phyloP scores from a whole-genome alignment of 2,888 invertebrate genomes.

The Cetonia aurata region DNA sequence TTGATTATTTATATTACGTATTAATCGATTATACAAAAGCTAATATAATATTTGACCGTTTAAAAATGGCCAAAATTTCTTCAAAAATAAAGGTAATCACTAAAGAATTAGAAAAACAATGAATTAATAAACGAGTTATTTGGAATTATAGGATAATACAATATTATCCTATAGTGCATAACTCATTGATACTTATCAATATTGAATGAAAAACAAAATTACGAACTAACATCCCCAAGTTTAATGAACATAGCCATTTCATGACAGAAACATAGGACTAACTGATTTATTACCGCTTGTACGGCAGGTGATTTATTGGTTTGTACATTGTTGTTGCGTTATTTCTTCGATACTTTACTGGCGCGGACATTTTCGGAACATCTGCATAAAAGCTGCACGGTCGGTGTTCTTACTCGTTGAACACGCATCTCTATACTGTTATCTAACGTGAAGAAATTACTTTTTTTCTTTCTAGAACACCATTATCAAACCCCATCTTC shows the following conservation, averaged over 20 bases:
- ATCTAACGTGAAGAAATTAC: slow-evolving; percentile 23
- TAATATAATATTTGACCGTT: too few species aligned
- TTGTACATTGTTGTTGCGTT: slow-evolving; percentile 36
- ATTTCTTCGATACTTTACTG: slow-evolving; percentile 13
- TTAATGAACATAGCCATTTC: slow-evolving; percentile 35
- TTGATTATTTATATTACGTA: too few species aligned
- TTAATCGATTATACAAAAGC: too few species aligned
- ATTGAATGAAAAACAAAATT: slow-evolving; percentile 9
- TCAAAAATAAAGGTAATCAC: too few species aligned
- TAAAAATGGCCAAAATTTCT: too few species aligned
- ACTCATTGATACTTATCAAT: too few species aligned
- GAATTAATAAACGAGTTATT: too few species aligned
- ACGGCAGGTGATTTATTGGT: slow-evolving; percentile 35
- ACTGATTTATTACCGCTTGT: slow-evolving; percentile 37
- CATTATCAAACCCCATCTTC: slow-evolving; percentile 21
- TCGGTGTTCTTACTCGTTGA: not conserved
- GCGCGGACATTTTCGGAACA: slow-evolving; percentile 31
- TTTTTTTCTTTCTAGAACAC: slow-evolving; percentile 1
- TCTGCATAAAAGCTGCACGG: slow-evolving; percentile 30
- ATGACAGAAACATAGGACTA: slow-evolving; percentile 28
- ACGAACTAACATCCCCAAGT: slow-evolving; percentile 13
- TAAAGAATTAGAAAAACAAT: too few species aligned
- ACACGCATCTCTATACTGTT: slow-evolving; percentile 26
- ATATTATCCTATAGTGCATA: too few species aligned
- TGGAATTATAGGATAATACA: too few species aligned